These are phyloP conservation scores for Lagodon rhomboides DNA, from an alignment of 2,797 vertebrate species.

Conservation along the genomic window DNA sequence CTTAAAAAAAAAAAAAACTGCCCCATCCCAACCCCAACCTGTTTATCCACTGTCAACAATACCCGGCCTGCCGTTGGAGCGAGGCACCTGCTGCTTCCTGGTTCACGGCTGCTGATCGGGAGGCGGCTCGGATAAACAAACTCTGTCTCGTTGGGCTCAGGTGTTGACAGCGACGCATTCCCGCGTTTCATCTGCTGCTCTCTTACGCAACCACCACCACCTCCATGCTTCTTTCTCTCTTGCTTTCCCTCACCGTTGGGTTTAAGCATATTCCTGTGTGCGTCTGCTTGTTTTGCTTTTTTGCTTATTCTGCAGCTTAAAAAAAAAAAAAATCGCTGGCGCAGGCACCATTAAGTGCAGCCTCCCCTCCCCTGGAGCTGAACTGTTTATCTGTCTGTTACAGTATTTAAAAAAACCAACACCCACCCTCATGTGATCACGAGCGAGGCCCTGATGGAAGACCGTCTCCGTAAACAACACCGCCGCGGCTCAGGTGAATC, in stretches of 20 bases:
- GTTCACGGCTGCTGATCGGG: constrained; percentile 74
- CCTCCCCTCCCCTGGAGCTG: constrained; percentile 44
- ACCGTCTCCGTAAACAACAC: constrained; percentile 44
- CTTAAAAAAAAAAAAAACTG: constrained; percentile 31
- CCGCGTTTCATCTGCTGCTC: constrained; percentile 71
- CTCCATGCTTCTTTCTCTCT: constrained; percentile 10
- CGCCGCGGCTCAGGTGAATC: constrained; percentile 45
- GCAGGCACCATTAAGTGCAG: constrained; percentile 52
- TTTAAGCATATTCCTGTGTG: constrained; percentile 45
- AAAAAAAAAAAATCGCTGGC: constrained; percentile 47
- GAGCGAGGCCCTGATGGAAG: constrained; percentile 46
- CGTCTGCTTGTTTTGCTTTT: constrained; percentile 28
- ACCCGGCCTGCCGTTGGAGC: constrained; percentile 79
- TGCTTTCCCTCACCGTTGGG: constrained; percentile 29
- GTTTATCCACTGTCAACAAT: constrained; percentile 86
- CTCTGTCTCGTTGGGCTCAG: constrained; percentile 66
- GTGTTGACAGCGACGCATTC: constrained; percentile 82
- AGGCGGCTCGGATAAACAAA: constrained; percentile 77
- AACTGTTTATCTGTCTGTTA: constrained; percentile 61
- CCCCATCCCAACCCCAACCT: constrained; percentile 80
- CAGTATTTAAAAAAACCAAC: constrained; percentile 38
- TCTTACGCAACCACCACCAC: constrained; percentile 74
- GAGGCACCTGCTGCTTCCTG: constrained; percentile 87
- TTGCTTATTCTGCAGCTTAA: constrained; percentile 69
- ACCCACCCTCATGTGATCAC: constrained; percentile 20